Base-by-base conservation (phyloP, 1,140 invertebrate species). In the Homarus americanus region DNA sequence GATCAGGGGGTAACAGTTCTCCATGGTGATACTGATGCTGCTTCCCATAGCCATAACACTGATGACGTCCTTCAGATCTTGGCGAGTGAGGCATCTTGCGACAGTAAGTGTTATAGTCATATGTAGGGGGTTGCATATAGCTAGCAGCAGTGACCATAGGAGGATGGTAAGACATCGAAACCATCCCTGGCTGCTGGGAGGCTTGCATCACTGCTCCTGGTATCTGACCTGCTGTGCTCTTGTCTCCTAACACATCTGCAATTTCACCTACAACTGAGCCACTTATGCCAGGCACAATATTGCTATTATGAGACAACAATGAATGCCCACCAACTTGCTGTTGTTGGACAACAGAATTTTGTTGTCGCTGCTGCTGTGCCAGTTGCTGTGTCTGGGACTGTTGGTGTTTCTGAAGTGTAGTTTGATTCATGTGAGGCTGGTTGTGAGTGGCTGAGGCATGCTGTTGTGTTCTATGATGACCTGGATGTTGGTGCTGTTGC, bases 21-120 rank as follows among this genome's bases (percentile, higher is more conserved):
- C 75, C 83, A 76, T 88, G 86, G 36, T 92, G 91, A 34, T 91
- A 83, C 9, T 87, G 69, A 28, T 88, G 66, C 36, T 91, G 91
- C 79, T 91, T 91, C 12, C 79, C 86, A 83, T 92, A 92, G 7
- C 92, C 87, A 44, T 91, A 91, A 53, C 92, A 91, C 53, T 91
- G 82, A 40, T 92, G 89, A 4, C 92, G 79, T 38, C 76, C 82
- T 12, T 91, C 89, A 32, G 92, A 90, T 40, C 89, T 91, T 32
- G 92, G 90, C 10, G 85, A 88, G 75, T 89, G 69, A 34, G 89
- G 82, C 9, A 44, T 36, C 44, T 91, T 88, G 41, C 92, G 73
- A 84, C 83, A 84, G 38, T 91, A 83, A 36, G 82, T 32, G 72
- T 84, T 88, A 78, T 85, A 92, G 83, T 91, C 90, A 86, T 91